Evolutionary conservation across 1,140 invertebrate genomes (phyloP).

Genomic region (Apis florea): DNA sequence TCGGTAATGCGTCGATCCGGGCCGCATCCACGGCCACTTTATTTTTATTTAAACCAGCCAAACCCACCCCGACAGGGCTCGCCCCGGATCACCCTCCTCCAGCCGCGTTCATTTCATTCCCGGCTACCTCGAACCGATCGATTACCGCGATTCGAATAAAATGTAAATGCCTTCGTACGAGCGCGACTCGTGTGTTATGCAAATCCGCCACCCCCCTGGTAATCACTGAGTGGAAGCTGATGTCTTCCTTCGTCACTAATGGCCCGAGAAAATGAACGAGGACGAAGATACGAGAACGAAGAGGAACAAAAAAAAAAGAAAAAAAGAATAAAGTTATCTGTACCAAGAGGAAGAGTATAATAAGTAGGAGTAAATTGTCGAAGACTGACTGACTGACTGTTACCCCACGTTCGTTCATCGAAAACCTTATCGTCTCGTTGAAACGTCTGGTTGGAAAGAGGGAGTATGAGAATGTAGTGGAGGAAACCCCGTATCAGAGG

Average conservation of each 20-base stretch:
- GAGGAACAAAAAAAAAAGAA: background rate
- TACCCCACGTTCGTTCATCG: background rate
- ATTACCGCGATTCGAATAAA: conserved; percentile 81
- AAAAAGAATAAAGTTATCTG: background rate
- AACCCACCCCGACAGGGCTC: conserved; percentile 27
- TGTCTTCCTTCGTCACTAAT: conserved; percentile 78
- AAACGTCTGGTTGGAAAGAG: background rate
- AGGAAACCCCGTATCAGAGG: background rate
- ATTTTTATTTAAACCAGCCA: conserved; percentile 79
- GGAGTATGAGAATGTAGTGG: background rate
- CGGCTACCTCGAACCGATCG: conserved; percentile 72
- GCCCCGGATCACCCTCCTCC: conserved; percentile 51
- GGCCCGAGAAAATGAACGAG: conserved; percentile 55
- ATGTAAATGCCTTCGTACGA: conserved; percentile 74
- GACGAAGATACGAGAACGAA: background rate
- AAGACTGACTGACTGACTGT: background rate
- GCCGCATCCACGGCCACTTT: conserved; percentile 72
- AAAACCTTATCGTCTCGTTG: conserved; percentile 21
- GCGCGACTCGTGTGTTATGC: conserved; percentile 78
- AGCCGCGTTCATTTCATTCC: conserved; percentile 69
- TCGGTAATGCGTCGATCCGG: conserved; percentile 76
- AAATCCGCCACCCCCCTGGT: conserved; percentile 77
- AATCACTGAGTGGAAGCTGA: conserved; percentile 81
- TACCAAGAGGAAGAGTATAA: conserved; percentile 24
- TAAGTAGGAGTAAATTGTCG: conserved; percentile 1